phyloP scores from a whole-genome alignment of 2,797 vertebrate genomes.

The Smutsia gigantea region DNA sequence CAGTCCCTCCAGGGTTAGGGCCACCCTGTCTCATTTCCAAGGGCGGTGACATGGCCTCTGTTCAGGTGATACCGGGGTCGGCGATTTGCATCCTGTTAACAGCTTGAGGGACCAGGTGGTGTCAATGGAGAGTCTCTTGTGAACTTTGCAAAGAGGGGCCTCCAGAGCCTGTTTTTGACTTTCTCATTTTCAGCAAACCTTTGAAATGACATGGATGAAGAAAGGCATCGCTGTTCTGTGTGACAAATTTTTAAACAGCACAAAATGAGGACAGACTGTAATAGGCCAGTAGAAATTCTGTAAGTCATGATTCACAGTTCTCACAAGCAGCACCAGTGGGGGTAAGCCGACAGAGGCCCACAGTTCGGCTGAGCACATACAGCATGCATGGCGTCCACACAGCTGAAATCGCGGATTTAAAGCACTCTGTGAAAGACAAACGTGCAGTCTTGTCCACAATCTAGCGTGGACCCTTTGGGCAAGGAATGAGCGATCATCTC shows the following conservation, averaged over 20 bases:
- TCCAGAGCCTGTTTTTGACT: neutral
- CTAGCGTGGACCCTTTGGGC: neutral
- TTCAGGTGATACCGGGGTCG: too few species aligned
- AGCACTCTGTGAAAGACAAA: too few species aligned
- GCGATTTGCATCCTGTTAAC: neutral
- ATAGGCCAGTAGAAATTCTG: neutral
- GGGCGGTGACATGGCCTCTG: rapidly evolving
- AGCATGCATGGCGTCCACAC: too few species aligned
- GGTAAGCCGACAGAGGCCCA: too few species aligned
- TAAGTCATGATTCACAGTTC: neutral
- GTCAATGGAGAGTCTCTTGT: neutral
- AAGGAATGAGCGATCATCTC: too few species aligned
- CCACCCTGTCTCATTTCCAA: neutral
- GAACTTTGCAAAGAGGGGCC: neutral
- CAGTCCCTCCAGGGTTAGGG: rapidly evolving
- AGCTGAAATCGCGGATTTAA: neutral
- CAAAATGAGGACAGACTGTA: neutral
- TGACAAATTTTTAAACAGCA: neutral
- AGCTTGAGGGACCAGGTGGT: neutral
- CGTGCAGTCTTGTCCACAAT: rapidly evolving
- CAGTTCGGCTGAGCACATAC: rapidly evolving
- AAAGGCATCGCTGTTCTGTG: rapidly evolving
- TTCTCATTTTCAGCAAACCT: neutral
- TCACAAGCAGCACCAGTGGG: neutral
- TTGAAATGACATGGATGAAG: rapidly evolving